Conservation (phyloP, 2,113 vertebrate genomes). For the Bubo blakistoni region DNA sequence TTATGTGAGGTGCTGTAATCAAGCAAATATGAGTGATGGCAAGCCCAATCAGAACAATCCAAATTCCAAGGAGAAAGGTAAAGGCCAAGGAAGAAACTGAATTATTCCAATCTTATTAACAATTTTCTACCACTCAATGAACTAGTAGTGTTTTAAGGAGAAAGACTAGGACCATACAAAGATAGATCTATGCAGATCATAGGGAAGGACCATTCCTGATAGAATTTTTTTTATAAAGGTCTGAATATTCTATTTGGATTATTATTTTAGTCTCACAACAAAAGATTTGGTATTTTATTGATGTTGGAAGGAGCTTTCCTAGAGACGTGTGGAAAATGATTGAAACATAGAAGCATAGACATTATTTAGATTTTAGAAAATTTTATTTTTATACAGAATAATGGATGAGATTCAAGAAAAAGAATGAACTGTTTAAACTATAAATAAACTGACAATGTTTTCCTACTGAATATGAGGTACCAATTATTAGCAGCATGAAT, state of each 20-base stretch:
- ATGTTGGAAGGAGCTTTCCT: background rate
- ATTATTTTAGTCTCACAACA: background rate
- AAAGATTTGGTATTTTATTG: background rate
- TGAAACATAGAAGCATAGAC: background rate
- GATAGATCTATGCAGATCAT: background rate
- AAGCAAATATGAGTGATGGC: background rate
- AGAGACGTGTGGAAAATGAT: background rate
- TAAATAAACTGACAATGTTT: background rate
- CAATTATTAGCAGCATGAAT: background rate
- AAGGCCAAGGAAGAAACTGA: background rate
- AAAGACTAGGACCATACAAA: fast-evolving
- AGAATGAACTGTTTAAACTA: background rate
- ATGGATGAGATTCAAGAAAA: background rate
- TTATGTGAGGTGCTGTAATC: background rate
- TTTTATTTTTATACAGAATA: background rate
- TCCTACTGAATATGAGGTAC: background rate
- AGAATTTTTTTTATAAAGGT: background rate
- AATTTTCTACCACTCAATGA: background rate
- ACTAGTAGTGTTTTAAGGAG: background rate
- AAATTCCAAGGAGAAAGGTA: background rate
- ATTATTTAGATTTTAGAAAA: background rate
- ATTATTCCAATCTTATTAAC: background rate
- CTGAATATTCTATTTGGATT: background rate
- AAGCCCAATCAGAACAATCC: background rate
- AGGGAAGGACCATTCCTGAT: background rate